Evolutionary conservation across 2,888 invertebrate genomes (phyloP).

Genomic region (Acrobasis repandana): DNA sequence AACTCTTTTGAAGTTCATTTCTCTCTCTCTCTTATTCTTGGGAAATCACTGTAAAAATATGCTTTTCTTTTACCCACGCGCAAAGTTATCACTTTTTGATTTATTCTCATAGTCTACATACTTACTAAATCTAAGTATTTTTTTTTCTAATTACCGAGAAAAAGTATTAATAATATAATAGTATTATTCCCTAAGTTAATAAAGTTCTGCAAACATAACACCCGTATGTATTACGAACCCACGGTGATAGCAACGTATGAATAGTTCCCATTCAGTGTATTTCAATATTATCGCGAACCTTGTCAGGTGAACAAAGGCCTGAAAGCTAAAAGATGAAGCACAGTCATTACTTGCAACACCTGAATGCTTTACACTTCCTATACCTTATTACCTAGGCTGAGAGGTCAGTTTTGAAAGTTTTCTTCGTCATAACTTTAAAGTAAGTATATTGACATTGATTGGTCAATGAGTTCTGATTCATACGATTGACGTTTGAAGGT

Average conservation of each 20-base stretch:
- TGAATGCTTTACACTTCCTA: constrained; percentile 28
- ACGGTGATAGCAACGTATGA: constrained; percentile 57
- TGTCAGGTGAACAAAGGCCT: constrained; percentile 70
- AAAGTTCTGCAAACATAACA: constrained; percentile 23
- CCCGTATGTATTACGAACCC: constrained; percentile 43
- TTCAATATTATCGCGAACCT: constrained; percentile 74
- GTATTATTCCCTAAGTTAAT: no score
- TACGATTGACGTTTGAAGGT: background rate
- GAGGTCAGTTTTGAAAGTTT: constrained; percentile 33
- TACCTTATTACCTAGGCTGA: constrained; percentile 15
- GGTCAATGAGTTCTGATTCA: constrained; percentile 2
- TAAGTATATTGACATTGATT: constrained; percentile 6
- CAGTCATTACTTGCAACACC: constrained; percentile 59
- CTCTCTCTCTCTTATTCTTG: no score
- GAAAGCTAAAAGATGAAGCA: constrained; percentile 62
- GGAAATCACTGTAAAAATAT: no score
- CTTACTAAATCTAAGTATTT: no score
- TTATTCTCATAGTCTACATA: no score
- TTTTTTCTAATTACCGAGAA: no score
- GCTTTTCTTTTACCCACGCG: no score
- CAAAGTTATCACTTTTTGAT: no score
- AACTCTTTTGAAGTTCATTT: no score
- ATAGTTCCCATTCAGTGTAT: constrained; percentile 63
- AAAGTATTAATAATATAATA: no score
- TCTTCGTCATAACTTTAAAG: background rate